Conservation (phyloP, 2,797 vertebrate genomes). For the Galago senegalensis region DNA sequence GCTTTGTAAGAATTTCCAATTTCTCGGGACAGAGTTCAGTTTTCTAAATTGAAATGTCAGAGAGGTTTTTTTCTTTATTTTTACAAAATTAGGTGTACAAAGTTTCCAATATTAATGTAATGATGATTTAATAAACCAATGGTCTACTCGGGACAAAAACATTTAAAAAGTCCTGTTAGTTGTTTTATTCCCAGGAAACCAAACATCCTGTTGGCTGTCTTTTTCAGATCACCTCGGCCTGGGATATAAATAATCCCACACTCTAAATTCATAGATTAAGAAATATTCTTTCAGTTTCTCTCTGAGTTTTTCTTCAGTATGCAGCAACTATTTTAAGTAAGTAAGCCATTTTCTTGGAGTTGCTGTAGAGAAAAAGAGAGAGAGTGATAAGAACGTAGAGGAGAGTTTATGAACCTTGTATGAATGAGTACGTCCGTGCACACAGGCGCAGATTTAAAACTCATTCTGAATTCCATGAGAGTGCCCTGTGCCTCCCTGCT, state of each 20-base stretch:
- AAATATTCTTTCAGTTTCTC: conserved; percentile 14
- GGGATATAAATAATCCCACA: neutral
- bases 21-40: conserved; percentile 31
- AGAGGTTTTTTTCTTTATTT: conserved; percentile 14
- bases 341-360: conserved; percentile 63
- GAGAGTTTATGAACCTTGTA: conserved; percentile 12
- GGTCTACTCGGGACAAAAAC: neutral
- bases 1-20: conserved; percentile 56
- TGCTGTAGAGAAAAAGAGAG: neutral
- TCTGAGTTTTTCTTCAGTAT: conserved; percentile 55
- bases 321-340: conserved; percentile 62
- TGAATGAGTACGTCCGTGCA: conserved; percentile 32
- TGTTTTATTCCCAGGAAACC: neutral
- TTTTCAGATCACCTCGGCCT: neutral
- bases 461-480: conserved; percentile 2
- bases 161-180: neutral
- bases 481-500: neutral
- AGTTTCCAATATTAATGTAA: neutral
- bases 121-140: conserved; percentile 7
- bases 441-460: neutral
- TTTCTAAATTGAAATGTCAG: conserved; percentile 37
- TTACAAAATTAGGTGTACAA: conserved; percentile 35
- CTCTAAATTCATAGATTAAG: conserved; percentile 57
- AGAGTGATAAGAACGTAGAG: neutral
- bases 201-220: neutral